Base-by-base conservation (phyloP, 1,140 invertebrate genomes). In the Bilobella aurantiaca region DNA sequence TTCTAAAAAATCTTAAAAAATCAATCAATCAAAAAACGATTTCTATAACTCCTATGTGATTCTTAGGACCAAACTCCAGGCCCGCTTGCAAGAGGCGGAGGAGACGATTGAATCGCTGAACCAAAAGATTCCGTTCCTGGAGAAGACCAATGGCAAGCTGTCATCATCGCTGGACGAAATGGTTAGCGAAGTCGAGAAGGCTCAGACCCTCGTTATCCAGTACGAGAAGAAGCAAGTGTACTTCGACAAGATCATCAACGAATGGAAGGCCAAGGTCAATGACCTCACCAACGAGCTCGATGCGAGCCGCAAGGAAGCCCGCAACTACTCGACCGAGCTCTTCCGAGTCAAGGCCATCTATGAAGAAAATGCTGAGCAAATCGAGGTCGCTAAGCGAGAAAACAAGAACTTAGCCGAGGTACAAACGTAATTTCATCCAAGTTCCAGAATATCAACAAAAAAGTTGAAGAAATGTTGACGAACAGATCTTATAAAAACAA, bases 201-300 rank as follows among this genome's bases (percentile, higher is more conserved):
- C 94, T 58, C 96, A 91, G 61, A 87, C 91, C 53, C 90, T 97
- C 76, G 93, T 94, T 76, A 90, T 91, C 76, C 88, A 92, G 63
- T 88, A 96, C 72, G 96, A 99, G 81, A 99, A 99, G 91, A 98
- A 97, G 82, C 94, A 98, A 82, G 96, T 96, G 82, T 91, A 90
- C 73, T 98, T 98, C 83, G 96, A 99, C 84, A 98, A 97, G 82
- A 94, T 97, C 79, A 92, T 99, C 78, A 87, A 91, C 71, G 96
- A 99, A 88, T 99, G 96, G 96, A 98, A 98, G 82, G 88, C 95
- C 80, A 98, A 98, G 84, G 92, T 94, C 76, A 93, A 96, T 75
- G 95, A 98, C 78, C 84, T 99, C 67, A 90, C 93, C 70, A 88
- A 90, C 73, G 96, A 99, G 81, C 84, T 99, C 61, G 96, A 99